Conservation (phyloP, 2,888 invertebrate species). For the Ochropacha duplaris region DNA sequence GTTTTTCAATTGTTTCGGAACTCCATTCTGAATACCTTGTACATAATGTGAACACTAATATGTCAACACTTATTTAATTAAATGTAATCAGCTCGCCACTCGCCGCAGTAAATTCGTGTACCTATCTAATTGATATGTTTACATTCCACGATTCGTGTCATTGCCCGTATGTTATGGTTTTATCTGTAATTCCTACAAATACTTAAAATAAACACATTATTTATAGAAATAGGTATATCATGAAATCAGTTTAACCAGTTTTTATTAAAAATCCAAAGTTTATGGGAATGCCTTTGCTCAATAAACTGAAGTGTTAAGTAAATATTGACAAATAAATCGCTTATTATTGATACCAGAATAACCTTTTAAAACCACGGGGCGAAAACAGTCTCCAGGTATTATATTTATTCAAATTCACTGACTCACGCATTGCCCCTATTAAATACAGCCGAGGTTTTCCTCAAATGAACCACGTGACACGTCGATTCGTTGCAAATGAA, state of each 20-base stretch:
- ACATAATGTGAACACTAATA: constrained; percentile 14
- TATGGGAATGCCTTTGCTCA: no score
- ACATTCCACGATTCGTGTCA: constrained; percentile 34
- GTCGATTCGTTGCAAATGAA: neutral
- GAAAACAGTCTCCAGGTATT: neutral
- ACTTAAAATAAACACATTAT: neutral
- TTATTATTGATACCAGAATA: no score
- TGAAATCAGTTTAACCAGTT: no score
- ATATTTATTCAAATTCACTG: neutral
- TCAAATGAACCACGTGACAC: neutral
- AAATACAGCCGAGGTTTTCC: neutral
- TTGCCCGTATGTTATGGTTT: constrained; percentile 22
- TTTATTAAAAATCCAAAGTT: no score
- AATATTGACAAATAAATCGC: no score
- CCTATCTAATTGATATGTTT: constrained; percentile 49
- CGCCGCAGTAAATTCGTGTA: constrained; percentile 18
- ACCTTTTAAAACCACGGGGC: no score
- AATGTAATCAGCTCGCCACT: constrained; percentile 13
- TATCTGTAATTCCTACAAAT: neutral
- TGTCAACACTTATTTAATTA: constrained; percentile 33
- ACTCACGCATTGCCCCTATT: neutral
- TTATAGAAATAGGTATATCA: no score
- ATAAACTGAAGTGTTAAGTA: no score
- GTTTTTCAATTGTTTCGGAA: neutral
- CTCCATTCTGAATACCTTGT: neutral